Base-by-base conservation (phyloP, 2,113 vertebrate species). In the Ellobius talpinus region DNA sequence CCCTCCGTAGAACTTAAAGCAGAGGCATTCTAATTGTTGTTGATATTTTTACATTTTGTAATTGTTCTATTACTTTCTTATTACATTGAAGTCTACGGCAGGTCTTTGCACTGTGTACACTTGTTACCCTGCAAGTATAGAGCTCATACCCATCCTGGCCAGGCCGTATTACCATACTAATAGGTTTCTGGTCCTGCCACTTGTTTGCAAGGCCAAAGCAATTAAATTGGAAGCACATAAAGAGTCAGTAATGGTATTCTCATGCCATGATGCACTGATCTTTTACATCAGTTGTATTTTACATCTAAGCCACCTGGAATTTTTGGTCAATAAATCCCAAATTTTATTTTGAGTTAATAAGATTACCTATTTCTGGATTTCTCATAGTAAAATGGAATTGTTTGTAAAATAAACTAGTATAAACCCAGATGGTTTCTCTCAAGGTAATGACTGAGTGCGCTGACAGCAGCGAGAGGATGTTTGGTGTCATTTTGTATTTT, bases 151-250 rank as follows among this genome's bases (percentile, higher is more conserved):
- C 65, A 50, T 90, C 87, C 47, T 89, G 74, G 65, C 76, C 33
- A 0, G 2, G 73, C 89, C 91, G 86, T 93, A 97, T 98, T 97
- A 98, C 81, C 97, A 98, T 96, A 97, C 95, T 97, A 97, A 97
- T 96, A 97, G 95, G 93, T 97, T 98, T 97, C 87, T 97, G 87
- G 95, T 58, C 12, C 89, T 94, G 91, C 82, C 89, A 79, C 97
- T 97, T 97, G 96, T 97, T 94, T 96, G 94, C 94, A 95, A 98
- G 96, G 89, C 97, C 93, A 94, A 93, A 97, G 93, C 96, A 96
- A 94, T 98, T 96, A 97, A 96, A 95, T 86, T 96, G 97, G 96
- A 97, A 94, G 96, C 97, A 96, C 94, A 95, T 96, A 90, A 97
- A 97, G 93, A 97, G 95, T 93, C 96, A 97, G 97, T 65, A 96